phyloP scores from a whole-genome alignment of 2,113 vertebrate species.

The Mesocricetus auratus region DNA sequence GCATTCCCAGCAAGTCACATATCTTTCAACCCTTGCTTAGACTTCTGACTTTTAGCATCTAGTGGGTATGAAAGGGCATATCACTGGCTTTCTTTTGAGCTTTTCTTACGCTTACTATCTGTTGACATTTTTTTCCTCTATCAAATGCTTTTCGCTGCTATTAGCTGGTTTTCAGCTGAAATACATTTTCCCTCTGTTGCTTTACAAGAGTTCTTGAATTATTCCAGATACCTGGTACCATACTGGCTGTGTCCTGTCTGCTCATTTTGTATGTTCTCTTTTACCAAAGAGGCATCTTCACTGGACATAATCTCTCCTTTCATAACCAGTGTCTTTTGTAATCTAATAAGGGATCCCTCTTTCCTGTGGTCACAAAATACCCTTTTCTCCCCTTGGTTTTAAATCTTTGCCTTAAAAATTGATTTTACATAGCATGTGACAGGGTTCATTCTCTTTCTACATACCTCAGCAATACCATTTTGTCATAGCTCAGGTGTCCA shows the following conservation, averaged over 20 bases:
- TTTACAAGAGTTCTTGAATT: constrained; percentile 34
- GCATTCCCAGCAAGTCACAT: background rate
- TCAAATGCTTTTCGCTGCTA: constrained; percentile 43
- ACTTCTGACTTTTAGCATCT: background rate
- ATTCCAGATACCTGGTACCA: background rate
- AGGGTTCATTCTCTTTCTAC: background rate
- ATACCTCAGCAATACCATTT: background rate
- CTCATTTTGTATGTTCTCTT: background rate
- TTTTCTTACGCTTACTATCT: constrained; percentile 20
- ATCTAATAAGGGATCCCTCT: constrained; percentile 3
- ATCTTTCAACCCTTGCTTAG: background rate
- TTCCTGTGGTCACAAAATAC: background rate
- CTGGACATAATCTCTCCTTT: background rate
- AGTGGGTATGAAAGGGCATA: background rate
- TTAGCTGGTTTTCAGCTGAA: constrained; percentile 40
- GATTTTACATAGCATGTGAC: constrained; percentile 11
- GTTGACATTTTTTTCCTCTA: constrained; percentile 4
- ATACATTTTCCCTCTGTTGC: background rate
- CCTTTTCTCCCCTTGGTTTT: constrained; percentile 12
- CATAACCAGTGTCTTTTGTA: background rate
- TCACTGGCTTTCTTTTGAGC: constrained; percentile 42
- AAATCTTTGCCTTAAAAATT: constrained; percentile 48
- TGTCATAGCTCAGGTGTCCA: constrained; percentile 18
- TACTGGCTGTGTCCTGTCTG: background rate
- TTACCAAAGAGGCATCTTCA: constrained; percentile 36